A percentile compares a stretch with the other conserved stretches of the same genome.
These are phyloP conservation scores for Dasyprocta punctata DNA, from an alignment of 2,113 vertebrate genomes.

Conservation along the genomic window DNA sequence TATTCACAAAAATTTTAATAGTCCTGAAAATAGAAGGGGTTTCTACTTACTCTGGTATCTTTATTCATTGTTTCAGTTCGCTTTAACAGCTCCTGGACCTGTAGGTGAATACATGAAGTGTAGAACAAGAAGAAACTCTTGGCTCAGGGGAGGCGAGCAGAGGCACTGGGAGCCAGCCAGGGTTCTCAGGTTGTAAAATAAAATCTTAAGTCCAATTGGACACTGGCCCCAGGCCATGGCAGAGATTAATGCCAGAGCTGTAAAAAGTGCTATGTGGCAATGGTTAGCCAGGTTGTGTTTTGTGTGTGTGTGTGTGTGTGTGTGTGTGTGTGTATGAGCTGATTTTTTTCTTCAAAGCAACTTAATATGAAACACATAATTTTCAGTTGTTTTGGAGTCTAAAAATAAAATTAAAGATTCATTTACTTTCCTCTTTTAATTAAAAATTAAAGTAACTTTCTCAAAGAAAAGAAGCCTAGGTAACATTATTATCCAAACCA, in stretches of 20 bases:
- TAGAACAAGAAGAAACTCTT: slow-evolving; percentile 68
- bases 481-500: slow-evolving; percentile 11
- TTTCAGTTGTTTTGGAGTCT: slow-evolving; percentile 62
- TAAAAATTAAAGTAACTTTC: slow-evolving; percentile 63
- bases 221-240: slow-evolving; percentile 71
- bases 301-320: background rate
- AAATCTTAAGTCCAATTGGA: slow-evolving; percentile 79
- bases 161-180: slow-evolving; percentile 75
- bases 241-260: slow-evolving; percentile 78
- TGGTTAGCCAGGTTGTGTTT: slow-evolving; percentile 52
- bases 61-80: slow-evolving; percentile 66
- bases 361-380: slow-evolving; percentile 70
- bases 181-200: slow-evolving; percentile 82
- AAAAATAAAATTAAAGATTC: slow-evolving; percentile 69
- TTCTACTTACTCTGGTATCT: slow-evolving; percentile 51
- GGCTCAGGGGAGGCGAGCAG: slow-evolving; percentile 47
- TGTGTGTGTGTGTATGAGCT: background rate
- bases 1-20: slow-evolving; percentile 44
- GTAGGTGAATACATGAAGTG: slow-evolving; percentile 54
- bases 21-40: background rate
- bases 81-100: slow-evolving; percentile 64
- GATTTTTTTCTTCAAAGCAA: slow-evolving; percentile 63
- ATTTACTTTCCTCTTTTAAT: slow-evolving; percentile 72
- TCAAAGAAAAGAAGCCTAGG: slow-evolving; percentile 46
- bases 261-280: slow-evolving; percentile 69